Percentiles rank a stretch among this genome's conserved stretches.
Evolutionary conservation across 1,140 invertebrate genomes (phyloP).

Genomic region (Grapholita molesta): DNA sequence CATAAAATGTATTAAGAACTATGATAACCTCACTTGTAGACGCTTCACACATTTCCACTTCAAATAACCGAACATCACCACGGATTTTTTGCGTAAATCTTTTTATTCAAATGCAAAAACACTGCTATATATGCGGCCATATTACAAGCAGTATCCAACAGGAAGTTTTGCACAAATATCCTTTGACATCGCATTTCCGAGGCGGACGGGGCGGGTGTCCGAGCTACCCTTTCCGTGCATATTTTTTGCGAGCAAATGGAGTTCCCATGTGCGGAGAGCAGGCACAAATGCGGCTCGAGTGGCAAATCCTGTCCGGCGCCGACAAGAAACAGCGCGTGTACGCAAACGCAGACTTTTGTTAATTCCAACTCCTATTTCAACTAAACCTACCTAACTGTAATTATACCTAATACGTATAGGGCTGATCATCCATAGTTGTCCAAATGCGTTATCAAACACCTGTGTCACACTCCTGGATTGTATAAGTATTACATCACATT

Average conservation of each 20-base stretch:
- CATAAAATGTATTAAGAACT: no score
- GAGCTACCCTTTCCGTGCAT: slow-evolving; percentile 36
- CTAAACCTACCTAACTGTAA: not conserved
- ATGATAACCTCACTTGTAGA: no score
- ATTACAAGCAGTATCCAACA: not conserved
- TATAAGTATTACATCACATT: no score
- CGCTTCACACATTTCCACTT: no score
- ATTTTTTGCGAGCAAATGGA: slow-evolving; percentile 62
- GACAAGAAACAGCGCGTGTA: slow-evolving; percentile 38
- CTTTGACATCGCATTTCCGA: slow-evolving; percentile 16
- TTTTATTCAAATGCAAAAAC: not conserved
- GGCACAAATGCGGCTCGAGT: slow-evolving; percentile 54
- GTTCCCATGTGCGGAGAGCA: slow-evolving; percentile 50
- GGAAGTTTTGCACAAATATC: slow-evolving; percentile 12
- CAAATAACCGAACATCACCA: not conserved
- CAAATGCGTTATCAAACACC: no score
- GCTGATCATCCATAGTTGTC: no score
- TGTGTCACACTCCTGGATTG: no score
- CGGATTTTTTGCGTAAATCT: not conserved
- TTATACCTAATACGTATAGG: no score
- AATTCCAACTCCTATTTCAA: slow-evolving; percentile 33
- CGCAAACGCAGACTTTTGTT: slow-evolving; percentile 25
- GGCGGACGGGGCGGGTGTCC: not conserved
- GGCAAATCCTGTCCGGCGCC: slow-evolving; percentile 51
- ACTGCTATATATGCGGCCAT: not conserved